phyloP scores from a whole-genome alignment of 2,888 invertebrate species.

The Theodoxus fluviatilis region DNA sequence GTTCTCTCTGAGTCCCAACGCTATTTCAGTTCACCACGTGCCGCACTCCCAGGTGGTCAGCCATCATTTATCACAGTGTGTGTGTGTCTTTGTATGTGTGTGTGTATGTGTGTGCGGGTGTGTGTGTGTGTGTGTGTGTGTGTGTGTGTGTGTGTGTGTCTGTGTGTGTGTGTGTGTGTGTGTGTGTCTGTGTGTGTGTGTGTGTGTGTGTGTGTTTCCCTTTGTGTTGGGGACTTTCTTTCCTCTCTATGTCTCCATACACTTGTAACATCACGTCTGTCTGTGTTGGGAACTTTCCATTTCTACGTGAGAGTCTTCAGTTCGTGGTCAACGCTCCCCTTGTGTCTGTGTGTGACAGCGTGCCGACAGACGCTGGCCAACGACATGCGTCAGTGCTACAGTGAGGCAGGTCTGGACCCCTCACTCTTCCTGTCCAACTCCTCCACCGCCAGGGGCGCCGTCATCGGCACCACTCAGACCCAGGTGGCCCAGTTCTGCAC shows the following conservation, averaged over 20 bases:
- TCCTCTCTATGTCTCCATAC: no score
- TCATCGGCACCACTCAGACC: conserved; percentile 27
- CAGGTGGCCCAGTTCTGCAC: conserved; percentile 31
- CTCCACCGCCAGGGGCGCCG: conserved; percentile 29
- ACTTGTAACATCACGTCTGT: no score
- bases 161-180: background rate
- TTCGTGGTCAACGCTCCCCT: background rate
- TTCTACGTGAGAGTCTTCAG: background rate
- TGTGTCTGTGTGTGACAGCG: conserved; percentile 26
- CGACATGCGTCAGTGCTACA: conserved; percentile 31
- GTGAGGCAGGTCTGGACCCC: conserved; percentile 26
- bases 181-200: background rate
- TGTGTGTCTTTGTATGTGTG: conserved; percentile 1
- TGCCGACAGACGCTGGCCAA: conserved; percentile 30
- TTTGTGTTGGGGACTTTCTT: no score
- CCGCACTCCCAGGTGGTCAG: no score
- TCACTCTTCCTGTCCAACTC: conserved; percentile 33
- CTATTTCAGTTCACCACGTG: no score
- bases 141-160: conserved; percentile 16
- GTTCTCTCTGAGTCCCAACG: no score
- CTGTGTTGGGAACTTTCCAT: no score
- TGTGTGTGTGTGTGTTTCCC: background rate
- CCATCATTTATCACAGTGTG: no score
- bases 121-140: conserved; percentile 17
- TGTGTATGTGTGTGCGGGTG: background rate